Percentiles rank a stretch among this genome's conserved stretches.
phyloP scores from a whole-genome alignment of 1,140 invertebrate species.

The Bilobella aurantiaca region DNA sequence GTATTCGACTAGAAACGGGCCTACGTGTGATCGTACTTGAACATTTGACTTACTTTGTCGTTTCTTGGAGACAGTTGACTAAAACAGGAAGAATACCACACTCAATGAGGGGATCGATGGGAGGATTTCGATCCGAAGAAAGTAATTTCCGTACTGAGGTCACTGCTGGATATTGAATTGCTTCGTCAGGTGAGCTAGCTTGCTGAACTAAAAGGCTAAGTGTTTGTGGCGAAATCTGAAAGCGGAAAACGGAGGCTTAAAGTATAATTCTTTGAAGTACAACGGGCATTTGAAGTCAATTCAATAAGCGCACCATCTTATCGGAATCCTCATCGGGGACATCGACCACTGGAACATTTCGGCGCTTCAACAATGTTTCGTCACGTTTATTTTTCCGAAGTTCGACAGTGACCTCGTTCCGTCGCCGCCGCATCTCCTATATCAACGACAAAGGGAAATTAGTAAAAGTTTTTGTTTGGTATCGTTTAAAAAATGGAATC shows the following conservation, averaged over 20 bases:
- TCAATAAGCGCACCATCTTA: slow-evolving; percentile 35
- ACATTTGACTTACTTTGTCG: slow-evolving; percentile 50
- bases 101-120: slow-evolving; percentile 91
- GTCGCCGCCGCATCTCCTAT: slow-evolving; percentile 86
- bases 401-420: slow-evolving; percentile 91
- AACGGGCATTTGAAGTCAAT: too few species aligned
- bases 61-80: slow-evolving; percentile 75
- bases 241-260: slow-evolving; percentile 7
- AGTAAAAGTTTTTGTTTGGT: not conserved
- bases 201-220: slow-evolving; percentile 60
- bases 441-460: slow-evolving; percentile 35
- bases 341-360: slow-evolving; percentile 79
- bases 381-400: slow-evolving; percentile 93
- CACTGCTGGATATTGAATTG: slow-evolving; percentile 65
- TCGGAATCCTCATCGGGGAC: slow-evolving; percentile 52
- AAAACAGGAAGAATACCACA: slow-evolving; percentile 89
- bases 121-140: slow-evolving; percentile 94
- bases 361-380: slow-evolving; percentile 84
- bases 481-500: not conserved
- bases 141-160: slow-evolving; percentile 85
- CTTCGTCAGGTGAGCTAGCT: slow-evolving; percentile 53
- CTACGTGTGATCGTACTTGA: not conserved
- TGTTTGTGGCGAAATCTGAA: slow-evolving; percentile 51
- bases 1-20: too few species aligned
- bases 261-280: slow-evolving; percentile 4